A percentile compares a stretch with the other conserved stretches of the same genome.
Conservation (phyloP, 2,888 invertebrate genomes). For the Anaspis maculata region DNA sequence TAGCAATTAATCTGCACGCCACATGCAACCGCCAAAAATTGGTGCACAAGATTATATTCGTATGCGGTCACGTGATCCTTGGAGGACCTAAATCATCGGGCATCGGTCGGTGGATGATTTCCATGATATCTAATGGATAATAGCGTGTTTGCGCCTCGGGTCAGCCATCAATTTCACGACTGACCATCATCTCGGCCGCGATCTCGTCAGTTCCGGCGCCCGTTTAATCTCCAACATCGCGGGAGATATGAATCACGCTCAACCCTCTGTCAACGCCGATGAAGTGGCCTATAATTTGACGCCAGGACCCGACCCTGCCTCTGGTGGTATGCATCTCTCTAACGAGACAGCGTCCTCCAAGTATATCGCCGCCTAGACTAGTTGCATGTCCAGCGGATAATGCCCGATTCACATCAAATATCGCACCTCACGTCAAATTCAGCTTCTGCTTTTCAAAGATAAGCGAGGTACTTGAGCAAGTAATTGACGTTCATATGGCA, state of each 20-base stretch:
- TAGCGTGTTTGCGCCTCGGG: conserved; percentile 6
- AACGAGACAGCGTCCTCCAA: conserved; percentile 10
- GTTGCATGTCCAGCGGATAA: background rate
- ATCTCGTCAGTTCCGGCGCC: conserved; percentile 17
- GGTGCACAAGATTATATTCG: too few relatives aligned
- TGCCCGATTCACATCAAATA: background rate
- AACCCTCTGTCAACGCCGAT: conserved; percentile 33
- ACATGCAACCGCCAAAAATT: too few relatives aligned
- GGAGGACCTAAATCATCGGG: too few relatives aligned
- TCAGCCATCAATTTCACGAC: conserved; percentile 8
- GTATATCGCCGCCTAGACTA: background rate
- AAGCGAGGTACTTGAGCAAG: background rate
- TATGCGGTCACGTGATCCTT: too few relatives aligned
- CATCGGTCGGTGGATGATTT: too few relatives aligned
- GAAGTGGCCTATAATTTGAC: conserved; percentile 32
- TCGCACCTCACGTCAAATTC: background rate
- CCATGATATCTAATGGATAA: too few relatives aligned
- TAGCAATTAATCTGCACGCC: too few relatives aligned
- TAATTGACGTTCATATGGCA: too few relatives aligned
- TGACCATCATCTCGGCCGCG: conserved; percentile 1
- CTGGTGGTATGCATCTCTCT: conserved; percentile 15
- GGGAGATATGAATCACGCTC: conserved; percentile 32
- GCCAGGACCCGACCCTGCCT: conserved; percentile 20
- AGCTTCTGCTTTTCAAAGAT: background rate
- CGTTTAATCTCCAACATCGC: conserved; percentile 19